phyloP scores from a whole-genome alignment of 2,888 invertebrate species.

The Miltochrista miniata region DNA sequence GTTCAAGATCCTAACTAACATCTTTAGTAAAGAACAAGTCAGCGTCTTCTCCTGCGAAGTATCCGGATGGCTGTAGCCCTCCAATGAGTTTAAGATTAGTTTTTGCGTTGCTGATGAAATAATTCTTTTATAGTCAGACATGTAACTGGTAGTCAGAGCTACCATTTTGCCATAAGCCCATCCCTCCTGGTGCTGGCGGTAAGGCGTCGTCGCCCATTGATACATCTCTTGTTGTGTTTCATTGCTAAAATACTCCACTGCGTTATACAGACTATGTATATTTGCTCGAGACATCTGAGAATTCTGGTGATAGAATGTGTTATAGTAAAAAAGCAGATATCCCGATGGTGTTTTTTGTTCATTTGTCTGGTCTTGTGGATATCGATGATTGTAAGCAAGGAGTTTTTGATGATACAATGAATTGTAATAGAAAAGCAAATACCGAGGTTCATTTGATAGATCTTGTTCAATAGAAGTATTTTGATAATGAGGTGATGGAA shows the following conservation, averaged over 20 bases:
- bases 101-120: background rate
- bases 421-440: slow-evolving; percentile 2
- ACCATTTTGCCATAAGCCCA: background rate
- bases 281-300: background rate
- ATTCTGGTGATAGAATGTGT: slow-evolving; percentile 1
- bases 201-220: background rate
- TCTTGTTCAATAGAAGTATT: background rate
- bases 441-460: background rate
- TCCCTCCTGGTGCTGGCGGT: background rate
- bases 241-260: background rate
- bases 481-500: background rate
- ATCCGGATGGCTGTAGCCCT: background rate
- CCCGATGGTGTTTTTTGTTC: background rate
- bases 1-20: background rate
- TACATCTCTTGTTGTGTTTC: background rate
- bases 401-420: slow-evolving; percentile 1
- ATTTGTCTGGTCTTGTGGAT: background rate
- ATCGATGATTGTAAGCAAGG: background rate
- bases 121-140: background rate
- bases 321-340: background rate
- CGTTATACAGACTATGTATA: background rate
- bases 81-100: background rate
- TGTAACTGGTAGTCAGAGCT: background rate
- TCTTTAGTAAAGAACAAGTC: background rate
- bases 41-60: background rate